Percentiles rank a stretch among this genome's conserved stretches.
phyloP scores from a whole-genome alignment of 2,888 invertebrate genomes.

The Drosophila atripex region DNA sequence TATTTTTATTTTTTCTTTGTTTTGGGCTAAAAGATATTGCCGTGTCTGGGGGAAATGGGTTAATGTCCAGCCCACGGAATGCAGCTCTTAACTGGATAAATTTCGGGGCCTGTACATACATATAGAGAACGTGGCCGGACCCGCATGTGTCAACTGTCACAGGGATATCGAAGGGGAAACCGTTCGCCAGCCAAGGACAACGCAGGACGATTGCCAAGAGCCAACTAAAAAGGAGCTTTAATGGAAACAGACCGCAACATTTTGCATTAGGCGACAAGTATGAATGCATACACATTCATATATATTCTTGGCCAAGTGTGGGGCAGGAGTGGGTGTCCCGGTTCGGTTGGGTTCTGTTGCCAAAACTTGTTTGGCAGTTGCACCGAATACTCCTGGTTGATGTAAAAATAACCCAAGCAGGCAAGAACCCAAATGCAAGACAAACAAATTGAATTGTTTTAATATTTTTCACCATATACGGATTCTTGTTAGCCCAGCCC shows the following conservation, averaged over 20 bases:
- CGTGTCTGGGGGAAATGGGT: conserved; percentile 54
- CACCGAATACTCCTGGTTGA: conserved; percentile 23
- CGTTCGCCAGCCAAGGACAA: conserved; percentile 55
- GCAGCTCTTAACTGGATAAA: conserved; percentile 10
- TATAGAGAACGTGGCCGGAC: conserved; percentile 1
- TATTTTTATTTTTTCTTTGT: conserved; percentile 12
- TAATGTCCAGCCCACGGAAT: conserved; percentile 64
- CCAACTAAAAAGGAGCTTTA: conserved; percentile 28
- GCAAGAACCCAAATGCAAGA: not conserved
- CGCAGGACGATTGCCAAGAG: conserved; percentile 61
- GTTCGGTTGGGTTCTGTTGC: conserved; percentile 32
- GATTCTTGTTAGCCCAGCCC: conserved; percentile 1
- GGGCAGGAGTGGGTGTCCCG: conserved; percentile 13
- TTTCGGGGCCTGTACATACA: not conserved
- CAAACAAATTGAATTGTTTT: conserved; percentile 23
- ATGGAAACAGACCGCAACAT: conserved; percentile 73
- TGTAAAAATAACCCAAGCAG: conserved; percentile 46
- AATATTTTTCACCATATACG: conserved; percentile 20
- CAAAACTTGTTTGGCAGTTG: conserved; percentile 47
- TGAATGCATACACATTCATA: not conserved
- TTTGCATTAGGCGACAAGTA: conserved; percentile 57
- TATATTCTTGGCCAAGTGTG: conserved; percentile 21
- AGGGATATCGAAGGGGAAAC: conserved; percentile 62
- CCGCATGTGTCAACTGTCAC: conserved; percentile 60
- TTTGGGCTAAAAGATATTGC: conserved; percentile 4